Evolutionary conservation across 2,797 vertebrate genomes (phyloP), one percentile per base, ranked within the genome.

Genomic region (Phoebastria nigripes): DNA sequence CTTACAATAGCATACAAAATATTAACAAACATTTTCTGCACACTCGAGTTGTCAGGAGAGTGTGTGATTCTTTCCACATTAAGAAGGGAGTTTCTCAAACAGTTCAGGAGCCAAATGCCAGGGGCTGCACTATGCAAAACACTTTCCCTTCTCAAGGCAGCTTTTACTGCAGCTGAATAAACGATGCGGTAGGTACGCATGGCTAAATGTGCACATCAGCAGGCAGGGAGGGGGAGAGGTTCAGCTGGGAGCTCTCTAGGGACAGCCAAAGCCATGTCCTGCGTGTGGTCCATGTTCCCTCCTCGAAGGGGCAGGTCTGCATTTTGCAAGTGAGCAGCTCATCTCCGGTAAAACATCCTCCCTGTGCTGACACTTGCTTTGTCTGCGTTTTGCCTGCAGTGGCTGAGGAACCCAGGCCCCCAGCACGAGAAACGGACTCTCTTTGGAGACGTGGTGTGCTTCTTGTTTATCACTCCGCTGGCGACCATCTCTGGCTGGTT

Each of bases 401-500:
- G 98, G 98, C 97, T 99, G 95, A 97, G 95, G 94, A 98, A 98
- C 89, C 98, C 98, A 1, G 98, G 98, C 17, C 98, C 98, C 24
- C 98, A 98, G 82, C 99, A 98, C 0, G 98, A 99, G 97, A 99
- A 98, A 96, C 97, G 98, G 94, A 99, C 98, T 33, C 97, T 99
- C 81, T 98, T 99, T 89, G 98, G 98, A 76, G 99, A 99, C 94
- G 97, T 99, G 98, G 98, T 99, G 95, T 99, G 98, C 95, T 99
- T 99, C 97, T 96, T 99, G 95, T 98, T 99, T 93, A 99, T 99
- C 95, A 99, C 99, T 1, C 98, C 99, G 0, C 97, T 99, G 95
- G 98, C 98, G 2, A 98, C 98, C 69, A 97, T 99, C 96, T 99
- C 99, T 0, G 99, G 98, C 93, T 99, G 99, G 98, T 97, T 99